Evolutionary conservation across 2,113 vertebrate species (phyloP), one percentile per base, ranked within the genome.

Genomic region (Onychostoma macrolepis): DNA sequence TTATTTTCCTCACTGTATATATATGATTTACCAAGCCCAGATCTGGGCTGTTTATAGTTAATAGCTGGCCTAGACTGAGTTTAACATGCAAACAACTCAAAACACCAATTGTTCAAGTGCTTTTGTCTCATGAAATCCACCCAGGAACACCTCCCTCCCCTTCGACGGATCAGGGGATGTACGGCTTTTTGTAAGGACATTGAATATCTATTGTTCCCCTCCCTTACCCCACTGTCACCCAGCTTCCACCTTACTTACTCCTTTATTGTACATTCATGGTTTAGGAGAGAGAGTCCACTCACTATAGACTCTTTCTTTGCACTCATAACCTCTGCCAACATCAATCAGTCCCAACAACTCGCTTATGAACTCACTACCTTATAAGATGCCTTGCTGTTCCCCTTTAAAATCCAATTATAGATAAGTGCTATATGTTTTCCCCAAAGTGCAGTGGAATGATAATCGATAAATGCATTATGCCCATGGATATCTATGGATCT

Each of bases 171-270:
- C 90, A 94, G 94, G 92, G 91, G 86, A 93, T 88, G 90, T 93
- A 92, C 89, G 80, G 93, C 88, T 94, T 92, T 93, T 94, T 94
- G 93, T 95, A 95, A 95, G 94, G 87, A 92, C 85, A 75, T 76
- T 89, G 80, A 75, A 28, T n/a, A 33, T 87, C 48, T 83, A 65
- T 67, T 48, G 77, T 87, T 88, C 53, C 43, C 28, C 26, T 43
- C 43, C 58, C 80, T 12, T 76, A n/a, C 74, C 65, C 63, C 4
- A 30, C 19, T n/a, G n/a, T 76, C 24, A 71, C 21, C 33, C 26
- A 3, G 19, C 78, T 28, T 56, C 41, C 19, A 38, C 78, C 69
- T 53, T 53, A 48, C 50, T 10, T 80, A 24, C 75, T 56, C 69
- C 41, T 0, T 75, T 72, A 38, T 53, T 10, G n/a, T 65, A 80